A percentile compares a stretch with the other conserved stretches of the same genome.
These are phyloP conservation scores for Stomatorhinus ivindoensis DNA, from an alignment of 2,113 vertebrate genomes.

Conservation along the genomic window DNA sequence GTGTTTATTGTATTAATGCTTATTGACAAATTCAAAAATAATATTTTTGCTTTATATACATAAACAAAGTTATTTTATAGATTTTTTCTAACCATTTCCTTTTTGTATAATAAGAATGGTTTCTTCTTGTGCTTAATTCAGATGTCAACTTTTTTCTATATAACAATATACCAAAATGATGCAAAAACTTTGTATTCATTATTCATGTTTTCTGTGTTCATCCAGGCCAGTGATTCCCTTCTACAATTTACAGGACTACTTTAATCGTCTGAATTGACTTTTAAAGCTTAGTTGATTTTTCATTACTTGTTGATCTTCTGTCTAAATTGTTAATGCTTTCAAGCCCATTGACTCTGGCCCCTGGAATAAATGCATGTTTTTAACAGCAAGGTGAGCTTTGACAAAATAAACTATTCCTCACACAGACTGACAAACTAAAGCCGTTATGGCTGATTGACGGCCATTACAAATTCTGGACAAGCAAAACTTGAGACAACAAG, in stretches of 20 bases:
- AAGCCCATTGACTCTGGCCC: slow-evolving; percentile 21
- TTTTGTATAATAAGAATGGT: not conserved
- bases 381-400: slow-evolving; percentile 24
- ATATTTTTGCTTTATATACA: not conserved
- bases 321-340: slow-evolving; percentile 32
- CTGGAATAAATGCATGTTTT: slow-evolving; percentile 26
- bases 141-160: not conserved
- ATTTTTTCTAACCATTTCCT: not conserved
- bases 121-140: not conserved
- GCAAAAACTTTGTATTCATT: not conserved
- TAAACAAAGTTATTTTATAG: not conserved
- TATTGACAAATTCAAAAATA: not conserved
- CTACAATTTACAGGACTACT: not conserved
- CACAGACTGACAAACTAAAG: not conserved
- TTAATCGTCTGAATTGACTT: not conserved
- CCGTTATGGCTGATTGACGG: not conserved
- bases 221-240: slow-evolving; percentile 19
- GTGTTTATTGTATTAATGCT: not conserved
- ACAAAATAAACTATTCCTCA: slow-evolving; percentile 5
- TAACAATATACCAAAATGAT: not conserved
- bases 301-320: slow-evolving; percentile 31
- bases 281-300: slow-evolving; percentile 28
- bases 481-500: not conserved
- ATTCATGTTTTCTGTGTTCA: not conserved
- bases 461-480: not conserved